Percentiles rank a stretch among this genome's conserved stretches.
Conservation (phyloP, 2,113 vertebrate species). For the Urocynchramus pylzowi region DNA sequence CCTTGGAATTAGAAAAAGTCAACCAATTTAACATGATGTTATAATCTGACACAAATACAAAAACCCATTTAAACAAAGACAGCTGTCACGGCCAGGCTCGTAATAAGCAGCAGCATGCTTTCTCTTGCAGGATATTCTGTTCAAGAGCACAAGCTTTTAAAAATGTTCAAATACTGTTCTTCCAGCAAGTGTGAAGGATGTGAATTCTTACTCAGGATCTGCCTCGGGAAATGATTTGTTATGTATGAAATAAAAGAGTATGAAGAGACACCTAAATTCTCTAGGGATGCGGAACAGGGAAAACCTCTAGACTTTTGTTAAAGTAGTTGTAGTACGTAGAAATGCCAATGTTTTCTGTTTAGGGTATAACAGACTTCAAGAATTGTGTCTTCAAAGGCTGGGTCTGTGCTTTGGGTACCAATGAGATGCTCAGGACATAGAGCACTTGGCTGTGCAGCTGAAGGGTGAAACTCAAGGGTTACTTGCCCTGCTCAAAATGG, state of each 20-base stretch:
- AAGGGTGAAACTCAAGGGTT: background rate
- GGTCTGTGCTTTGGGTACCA: background rate
- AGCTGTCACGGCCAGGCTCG: background rate
- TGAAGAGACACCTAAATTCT: background rate
- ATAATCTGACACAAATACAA: background rate
- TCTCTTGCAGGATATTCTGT: background rate
- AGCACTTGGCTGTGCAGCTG: background rate
- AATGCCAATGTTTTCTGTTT: background rate
- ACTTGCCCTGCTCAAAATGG: background rate
- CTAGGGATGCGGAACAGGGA: background rate
- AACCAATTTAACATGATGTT: background rate
- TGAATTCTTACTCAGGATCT: background rate
- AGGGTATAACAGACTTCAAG: background rate
- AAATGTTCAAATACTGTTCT: background rate
- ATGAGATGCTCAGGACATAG: background rate
- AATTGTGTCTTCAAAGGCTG: background rate
- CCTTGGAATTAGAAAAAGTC: constrained; percentile 51
- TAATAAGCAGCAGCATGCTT: background rate
- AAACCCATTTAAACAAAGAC: background rate
- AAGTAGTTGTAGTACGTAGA: background rate
- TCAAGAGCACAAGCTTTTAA: background rate
- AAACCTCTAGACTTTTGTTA: background rate
- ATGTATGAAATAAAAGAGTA: background rate
- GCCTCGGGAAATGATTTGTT: background rate
- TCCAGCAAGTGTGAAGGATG: background rate